phyloP scores from a whole-genome alignment of 1,140 invertebrate species.

The Drosophila tristis region DNA sequence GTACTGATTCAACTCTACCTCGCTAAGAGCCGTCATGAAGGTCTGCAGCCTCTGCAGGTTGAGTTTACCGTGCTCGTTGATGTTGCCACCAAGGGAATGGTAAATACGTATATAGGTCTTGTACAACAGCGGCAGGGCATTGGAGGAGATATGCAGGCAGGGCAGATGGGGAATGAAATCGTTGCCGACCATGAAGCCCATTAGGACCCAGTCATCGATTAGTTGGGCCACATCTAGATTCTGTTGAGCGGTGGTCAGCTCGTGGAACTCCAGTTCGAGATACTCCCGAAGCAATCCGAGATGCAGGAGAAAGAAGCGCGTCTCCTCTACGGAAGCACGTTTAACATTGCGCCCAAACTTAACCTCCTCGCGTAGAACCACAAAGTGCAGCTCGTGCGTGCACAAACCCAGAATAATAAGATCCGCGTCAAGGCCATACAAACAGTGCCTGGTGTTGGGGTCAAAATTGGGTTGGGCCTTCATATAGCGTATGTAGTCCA shows the following conservation, averaged over 20 bases:
- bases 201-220: constrained; percentile 92
- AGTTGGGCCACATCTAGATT: constrained; percentile 92
- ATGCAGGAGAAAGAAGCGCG: constrained; percentile 96
- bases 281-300: constrained; percentile 96
- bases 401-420: constrained; percentile 97
- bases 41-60: constrained; percentile 94
- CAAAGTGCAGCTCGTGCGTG: constrained; percentile 97
- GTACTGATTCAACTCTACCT: constrained; percentile 94
- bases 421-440: constrained; percentile 98
- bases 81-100: constrained; percentile 94
- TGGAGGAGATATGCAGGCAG: constrained; percentile 95
- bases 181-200: constrained; percentile 98
- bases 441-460: constrained; percentile 95
- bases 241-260: constrained; percentile 88
- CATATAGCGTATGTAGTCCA: constrained; percentile 97
- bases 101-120: constrained; percentile 94
- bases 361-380: constrained; percentile 94
- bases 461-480: constrained; percentile 93
- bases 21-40: constrained; percentile 91
- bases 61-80: constrained; percentile 95
- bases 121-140: constrained; percentile 94
- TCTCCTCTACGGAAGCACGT: constrained; percentile 91
- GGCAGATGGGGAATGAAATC: constrained; percentile 98
- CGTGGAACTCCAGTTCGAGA: constrained; percentile 95
- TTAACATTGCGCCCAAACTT: constrained; percentile 89